These are phyloP conservation scores for Unio delphinus DNA, from an alignment of 2,888 invertebrate genomes.

Conservation along the genomic window DNA sequence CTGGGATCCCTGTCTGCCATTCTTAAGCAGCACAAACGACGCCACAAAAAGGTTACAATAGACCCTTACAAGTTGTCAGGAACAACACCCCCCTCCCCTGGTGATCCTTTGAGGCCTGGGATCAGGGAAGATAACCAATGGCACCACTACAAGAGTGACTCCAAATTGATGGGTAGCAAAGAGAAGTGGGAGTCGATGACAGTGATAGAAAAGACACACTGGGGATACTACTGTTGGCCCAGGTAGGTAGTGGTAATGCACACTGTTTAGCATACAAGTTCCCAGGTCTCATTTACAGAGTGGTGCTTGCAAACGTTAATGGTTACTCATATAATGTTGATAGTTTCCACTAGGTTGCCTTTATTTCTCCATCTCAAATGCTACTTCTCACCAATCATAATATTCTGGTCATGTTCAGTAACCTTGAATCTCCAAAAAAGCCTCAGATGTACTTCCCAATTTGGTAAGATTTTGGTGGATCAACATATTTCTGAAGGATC, in stretches of 20 bases:
- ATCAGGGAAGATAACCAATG: constrained; percentile 82
- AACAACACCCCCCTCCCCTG: constrained; percentile 16
- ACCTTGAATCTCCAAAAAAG: too few species aligned
- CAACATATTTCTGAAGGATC: too few species aligned
- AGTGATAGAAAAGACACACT: constrained; percentile 80
- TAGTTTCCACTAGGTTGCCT: too few species aligned
- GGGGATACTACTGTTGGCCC: constrained; percentile 77
- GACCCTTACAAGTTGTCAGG: constrained; percentile 73
- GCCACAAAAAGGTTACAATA: constrained; percentile 77
- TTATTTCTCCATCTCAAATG: too few species aligned
- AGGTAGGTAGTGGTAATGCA: constrained; percentile 54
- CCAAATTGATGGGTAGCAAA: constrained; percentile 76
- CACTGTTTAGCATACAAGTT: neutral
- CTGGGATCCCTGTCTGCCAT: constrained; percentile 78
- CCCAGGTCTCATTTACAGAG: neutral
- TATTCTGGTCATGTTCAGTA: too few species aligned
- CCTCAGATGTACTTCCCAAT: too few species aligned
- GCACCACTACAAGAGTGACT: constrained; percentile 80
- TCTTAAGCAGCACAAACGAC: constrained; percentile 82
- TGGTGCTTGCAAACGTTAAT: neutral
- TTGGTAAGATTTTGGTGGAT: too few species aligned
- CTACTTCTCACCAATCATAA: too few species aligned
- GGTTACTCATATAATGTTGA: neutral
- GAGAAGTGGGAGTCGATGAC: constrained; percentile 83
- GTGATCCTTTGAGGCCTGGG: constrained; percentile 44